Evolutionary conservation across 1,140 invertebrate species (phyloP), one percentile per base, ranked within the genome.

Genomic region (Zophobas morio): DNA sequence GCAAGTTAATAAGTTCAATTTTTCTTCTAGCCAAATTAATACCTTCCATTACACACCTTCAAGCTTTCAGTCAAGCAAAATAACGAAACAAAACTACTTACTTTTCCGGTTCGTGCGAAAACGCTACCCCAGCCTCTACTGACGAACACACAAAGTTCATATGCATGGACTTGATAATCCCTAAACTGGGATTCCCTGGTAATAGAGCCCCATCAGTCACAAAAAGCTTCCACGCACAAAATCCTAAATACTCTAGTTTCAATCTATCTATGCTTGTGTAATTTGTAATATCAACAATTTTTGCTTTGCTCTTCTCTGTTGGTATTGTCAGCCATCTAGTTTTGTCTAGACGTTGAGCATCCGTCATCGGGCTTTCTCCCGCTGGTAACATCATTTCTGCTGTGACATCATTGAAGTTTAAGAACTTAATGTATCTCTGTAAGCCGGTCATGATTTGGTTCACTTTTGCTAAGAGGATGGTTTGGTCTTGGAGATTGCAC

Each of bases 131-230:
- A 77, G 89, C 90, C 60, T 87, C 84, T 0, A 85, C 81, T 6
- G 86, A 88, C 54, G 89, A 90, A 80, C 93, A 92, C 0, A 89
- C 89, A 79, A 90, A 93, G 70, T 89, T 87, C 57, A 87, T 87
- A 2, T 87, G 87, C 42, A 88, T 84, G 83, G 86, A 88, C 77
- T 88, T 87, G 8, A 88, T 88, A 0, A 92, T 81, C 6, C 92
- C 93, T 32, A 93, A 88, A 74, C 90, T 91, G 47, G 90, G 88
- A 85, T 93, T 93, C 37, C 90, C 90, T 0, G 92, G 91, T 46
- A 93, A 88, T 6, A 93, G 82, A 1, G 89, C 88, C 1, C 93
- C 93, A 34, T 88, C 84, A 1, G 88, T 88, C 36, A 88, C 80
- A 1, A 90, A 88, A 34, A 93, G 83, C 70, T 86, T 88, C 87